A percentile compares a stretch with the other conserved stretches of the same genome.
These are phyloP conservation scores for Gila orcuttii DNA, from an alignment of 2,113 vertebrate species.

Conservation along the genomic window DNA sequence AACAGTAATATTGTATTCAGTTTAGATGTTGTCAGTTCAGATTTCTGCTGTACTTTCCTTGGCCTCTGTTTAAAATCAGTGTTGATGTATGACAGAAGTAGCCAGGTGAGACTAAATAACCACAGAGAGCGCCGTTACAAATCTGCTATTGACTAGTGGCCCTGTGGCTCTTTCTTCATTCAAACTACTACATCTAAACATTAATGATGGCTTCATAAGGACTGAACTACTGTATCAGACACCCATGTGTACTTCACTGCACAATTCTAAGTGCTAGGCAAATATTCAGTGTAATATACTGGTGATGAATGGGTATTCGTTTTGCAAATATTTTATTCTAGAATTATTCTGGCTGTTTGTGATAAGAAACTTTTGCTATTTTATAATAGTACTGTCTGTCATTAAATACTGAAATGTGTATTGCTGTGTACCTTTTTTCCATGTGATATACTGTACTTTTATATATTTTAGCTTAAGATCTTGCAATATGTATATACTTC, in stretches of 20 bases:
- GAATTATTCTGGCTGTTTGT: not conserved
- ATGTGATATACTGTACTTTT: not conserved
- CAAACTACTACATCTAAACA: not conserved
- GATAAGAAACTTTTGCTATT: not conserved
- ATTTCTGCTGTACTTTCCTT: not conserved
- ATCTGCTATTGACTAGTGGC: not conserved
- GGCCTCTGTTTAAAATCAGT: not conserved
- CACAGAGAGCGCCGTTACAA: not conserved
- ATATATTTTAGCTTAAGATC: not conserved
- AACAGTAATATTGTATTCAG: not conserved
- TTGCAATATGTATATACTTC: not conserved
- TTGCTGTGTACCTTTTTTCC: not conserved
- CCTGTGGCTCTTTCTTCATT: constrained; percentile 2
- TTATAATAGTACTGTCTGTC: not conserved
- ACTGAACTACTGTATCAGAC: not conserved
- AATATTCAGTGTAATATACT: not conserved
- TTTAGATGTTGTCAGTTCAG: not conserved
- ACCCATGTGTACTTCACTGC: not conserved
- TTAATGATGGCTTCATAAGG: not conserved
- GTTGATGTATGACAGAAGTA: constrained; percentile 27
- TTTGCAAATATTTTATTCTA: not conserved
- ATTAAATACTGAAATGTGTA: not conserved
- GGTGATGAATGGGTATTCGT: not conserved
- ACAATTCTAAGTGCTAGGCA: not conserved
- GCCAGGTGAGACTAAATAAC: constrained; percentile 12